Conservation (phyloP, 2,888 invertebrate species). For the Aphodius sticticus region DNA sequence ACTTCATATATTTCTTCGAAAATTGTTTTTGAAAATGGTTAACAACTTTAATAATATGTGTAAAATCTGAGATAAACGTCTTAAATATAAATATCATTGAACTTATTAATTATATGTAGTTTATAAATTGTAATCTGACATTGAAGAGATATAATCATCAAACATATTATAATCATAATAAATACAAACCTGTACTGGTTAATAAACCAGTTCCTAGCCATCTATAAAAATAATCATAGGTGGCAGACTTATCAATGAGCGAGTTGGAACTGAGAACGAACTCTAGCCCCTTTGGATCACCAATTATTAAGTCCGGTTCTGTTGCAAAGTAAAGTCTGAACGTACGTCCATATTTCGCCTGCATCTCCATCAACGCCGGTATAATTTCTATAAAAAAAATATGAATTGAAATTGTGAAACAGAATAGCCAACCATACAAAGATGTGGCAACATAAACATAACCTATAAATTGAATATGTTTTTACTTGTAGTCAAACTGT, state of each 20-base stretch:
- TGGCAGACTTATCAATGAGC: slow-evolving; percentile 52
- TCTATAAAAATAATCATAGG: slow-evolving; percentile 45
- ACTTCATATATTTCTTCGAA: too few species aligned
- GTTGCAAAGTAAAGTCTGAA: slow-evolving; percentile 12
- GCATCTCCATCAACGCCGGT: slow-evolving; percentile 13
- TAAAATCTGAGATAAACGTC: too few species aligned
- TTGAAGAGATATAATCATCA: not conserved
- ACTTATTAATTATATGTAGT: too few species aligned
- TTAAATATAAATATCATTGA: too few species aligned
- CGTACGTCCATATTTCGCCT: slow-evolving; percentile 12
- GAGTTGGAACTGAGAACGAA: slow-evolving; percentile 48
- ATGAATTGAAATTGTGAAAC: not conserved
- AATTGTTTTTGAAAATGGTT: too few species aligned
- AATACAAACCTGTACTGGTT: slow-evolving; percentile 53
- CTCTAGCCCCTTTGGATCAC: slow-evolving; percentile 20
- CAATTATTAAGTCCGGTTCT: slow-evolving; percentile 12
- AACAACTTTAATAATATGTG: too few species aligned
- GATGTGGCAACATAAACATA: not conserved
- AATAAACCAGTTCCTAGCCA: slow-evolving; percentile 57
- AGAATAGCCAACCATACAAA: not conserved
- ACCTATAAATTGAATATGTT: not conserved
- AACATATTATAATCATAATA: not conserved
- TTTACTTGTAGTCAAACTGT: not conserved
- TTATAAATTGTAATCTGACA: not conserved
- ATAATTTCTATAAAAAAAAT: slow-evolving; percentile 15